These are phyloP conservation scores for Chironomus striatipennis DNA, from an alignment of 1,140 invertebrate species.

Conservation along the genomic window DNA sequence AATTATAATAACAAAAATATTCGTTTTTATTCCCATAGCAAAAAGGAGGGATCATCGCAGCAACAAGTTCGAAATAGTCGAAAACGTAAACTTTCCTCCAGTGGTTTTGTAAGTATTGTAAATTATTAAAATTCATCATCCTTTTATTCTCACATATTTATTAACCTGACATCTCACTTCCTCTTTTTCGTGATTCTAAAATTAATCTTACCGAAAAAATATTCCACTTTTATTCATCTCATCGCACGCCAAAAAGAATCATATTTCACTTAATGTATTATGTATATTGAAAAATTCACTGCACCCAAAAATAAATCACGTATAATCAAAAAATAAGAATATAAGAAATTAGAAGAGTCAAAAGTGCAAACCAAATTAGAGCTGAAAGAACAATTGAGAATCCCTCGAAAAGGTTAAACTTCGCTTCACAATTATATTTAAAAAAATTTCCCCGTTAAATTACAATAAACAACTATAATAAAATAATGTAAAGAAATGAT, in stretches of 20 bases:
- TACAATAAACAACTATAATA: background rate
- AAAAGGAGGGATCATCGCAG: slow-evolving; percentile 9
- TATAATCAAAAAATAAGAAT: background rate
- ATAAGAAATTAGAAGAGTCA: background rate
- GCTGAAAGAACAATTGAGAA: background rate
- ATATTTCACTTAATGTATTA: slow-evolving; percentile 1
- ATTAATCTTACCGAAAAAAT: background rate
- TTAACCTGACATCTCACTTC: slow-evolving; percentile 15
- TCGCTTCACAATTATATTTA: background rate
- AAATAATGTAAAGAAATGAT: background rate
- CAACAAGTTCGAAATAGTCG: background rate
- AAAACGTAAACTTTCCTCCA: slow-evolving; percentile 11
- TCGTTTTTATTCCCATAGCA: background rate
- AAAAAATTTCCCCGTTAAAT: background rate
- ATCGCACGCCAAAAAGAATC: slow-evolving; percentile 20
- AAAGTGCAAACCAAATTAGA: slow-evolving; percentile 23
- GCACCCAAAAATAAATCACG: background rate
- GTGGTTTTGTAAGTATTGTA: slow-evolving; percentile 4
- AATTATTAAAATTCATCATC: background rate
- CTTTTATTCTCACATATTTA: background rate
- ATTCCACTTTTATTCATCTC: slow-evolving; percentile 4
- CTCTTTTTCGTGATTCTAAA: background rate
- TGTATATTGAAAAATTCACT: slow-evolving; percentile 4
- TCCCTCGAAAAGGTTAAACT: background rate
- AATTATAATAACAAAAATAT: background rate